A percentile compares a stretch with the other conserved stretches of the same genome.
Conservation (phyloP, 2,888 invertebrate genomes). For the Meiosimyza decipiens region DNA sequence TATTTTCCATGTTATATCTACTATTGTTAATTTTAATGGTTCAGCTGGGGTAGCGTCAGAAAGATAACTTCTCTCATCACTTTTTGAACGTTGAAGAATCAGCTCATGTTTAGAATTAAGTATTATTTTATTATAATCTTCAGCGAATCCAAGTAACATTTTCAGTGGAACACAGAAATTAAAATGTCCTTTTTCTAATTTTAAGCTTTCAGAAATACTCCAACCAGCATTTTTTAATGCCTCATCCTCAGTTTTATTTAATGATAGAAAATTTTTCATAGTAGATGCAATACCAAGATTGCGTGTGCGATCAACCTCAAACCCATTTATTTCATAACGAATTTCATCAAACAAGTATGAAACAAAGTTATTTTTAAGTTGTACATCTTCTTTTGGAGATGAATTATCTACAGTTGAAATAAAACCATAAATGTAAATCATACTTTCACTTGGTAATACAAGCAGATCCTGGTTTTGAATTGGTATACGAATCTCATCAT, state of each 20-base stretch:
- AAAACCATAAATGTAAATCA: too few species aligned
- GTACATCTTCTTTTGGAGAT: too few species aligned
- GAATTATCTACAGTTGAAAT: too few species aligned
- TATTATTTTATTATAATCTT: conserved; percentile 20
- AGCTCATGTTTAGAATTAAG: conserved; percentile 15
- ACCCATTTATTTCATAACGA: not conserved
- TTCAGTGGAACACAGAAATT: conserved; percentile 12
- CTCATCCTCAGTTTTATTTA: conserved; percentile 44
- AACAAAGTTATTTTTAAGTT: too few species aligned
- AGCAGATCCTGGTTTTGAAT: conserved; percentile 43
- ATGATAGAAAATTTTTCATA: conserved; percentile 57
- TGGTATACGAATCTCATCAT: conserved; percentile 47
- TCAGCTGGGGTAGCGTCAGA: not conserved
- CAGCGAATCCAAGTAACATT: conserved; percentile 14
- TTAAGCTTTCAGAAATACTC: conserved; percentile 14
- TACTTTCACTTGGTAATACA: too few species aligned
- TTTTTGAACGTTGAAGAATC: conserved; percentile 10
- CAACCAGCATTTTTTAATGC: conserved; percentile 43
- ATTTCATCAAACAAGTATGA: too few species aligned
- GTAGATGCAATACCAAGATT: conserved; percentile 51
- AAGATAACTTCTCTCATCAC: not conserved
- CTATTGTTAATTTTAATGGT: not conserved
- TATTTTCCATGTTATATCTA: not conserved
- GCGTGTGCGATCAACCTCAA: conserved; percentile 48
- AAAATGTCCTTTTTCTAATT: conserved; percentile 7